phyloP scores from a whole-genome alignment of 2,113 vertebrate species.

The Tetrax tetrax region DNA sequence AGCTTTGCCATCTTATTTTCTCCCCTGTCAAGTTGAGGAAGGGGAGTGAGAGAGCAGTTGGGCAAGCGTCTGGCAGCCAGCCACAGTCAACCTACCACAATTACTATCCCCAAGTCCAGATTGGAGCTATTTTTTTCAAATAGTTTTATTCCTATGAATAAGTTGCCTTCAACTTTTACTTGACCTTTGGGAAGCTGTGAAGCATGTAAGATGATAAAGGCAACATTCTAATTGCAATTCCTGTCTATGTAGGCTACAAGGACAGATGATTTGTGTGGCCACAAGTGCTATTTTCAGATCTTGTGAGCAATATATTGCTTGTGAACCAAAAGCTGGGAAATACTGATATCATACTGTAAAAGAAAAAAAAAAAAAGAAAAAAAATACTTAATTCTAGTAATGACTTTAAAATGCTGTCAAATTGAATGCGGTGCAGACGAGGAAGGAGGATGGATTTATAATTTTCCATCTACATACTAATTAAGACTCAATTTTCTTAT shows the following conservation, averaged over 20 bases:
- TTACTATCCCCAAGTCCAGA: neutral
- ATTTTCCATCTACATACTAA: conserved; percentile 24
- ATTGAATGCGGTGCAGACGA: neutral
- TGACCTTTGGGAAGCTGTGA: neutral
- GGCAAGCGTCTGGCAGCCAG: neutral
- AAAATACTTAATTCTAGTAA: neutral
- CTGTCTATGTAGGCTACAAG: neutral
- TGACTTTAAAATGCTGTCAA: neutral
- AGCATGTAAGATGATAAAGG: neutral
- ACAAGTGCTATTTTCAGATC: neutral
- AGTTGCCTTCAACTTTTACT: neutral
- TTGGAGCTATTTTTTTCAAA: neutral
- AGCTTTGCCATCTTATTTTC: neutral
- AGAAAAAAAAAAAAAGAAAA: neutral
- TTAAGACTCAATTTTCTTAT: neutral
- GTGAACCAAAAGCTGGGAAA: neutral
- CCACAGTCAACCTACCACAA: neutral
- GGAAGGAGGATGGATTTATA: neutral
- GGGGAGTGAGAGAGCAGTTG: neutral
- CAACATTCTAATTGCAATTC: neutral
- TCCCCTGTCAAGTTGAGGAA: neutral
- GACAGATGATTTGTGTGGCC: neutral
- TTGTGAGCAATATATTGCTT: neutral
- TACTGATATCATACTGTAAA: neutral
- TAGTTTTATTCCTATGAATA: neutral